phyloP scores from a whole-genome alignment of 2,113 vertebrate genomes.

The Hippocampus zosterae region DNA sequence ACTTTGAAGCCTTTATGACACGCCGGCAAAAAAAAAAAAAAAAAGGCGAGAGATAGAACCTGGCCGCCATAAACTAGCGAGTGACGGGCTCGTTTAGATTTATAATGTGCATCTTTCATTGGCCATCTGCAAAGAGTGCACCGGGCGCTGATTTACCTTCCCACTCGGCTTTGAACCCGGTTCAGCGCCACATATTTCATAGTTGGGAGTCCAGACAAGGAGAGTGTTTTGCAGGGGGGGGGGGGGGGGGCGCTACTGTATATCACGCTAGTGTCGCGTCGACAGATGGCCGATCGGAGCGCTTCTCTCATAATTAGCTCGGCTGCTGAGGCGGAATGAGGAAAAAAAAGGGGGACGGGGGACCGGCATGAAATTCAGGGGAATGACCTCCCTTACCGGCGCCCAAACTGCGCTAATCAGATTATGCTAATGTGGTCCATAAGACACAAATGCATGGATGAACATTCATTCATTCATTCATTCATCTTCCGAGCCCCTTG shows the following conservation, averaged over 20 bases:
- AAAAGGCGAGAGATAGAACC: background rate
- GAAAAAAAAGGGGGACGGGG: conserved; percentile 31
- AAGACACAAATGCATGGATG: background rate
- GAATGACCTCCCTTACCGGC: conserved; percentile 57
- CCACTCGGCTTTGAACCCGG: conserved; percentile 19
- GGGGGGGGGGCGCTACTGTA: conserved; percentile 6
- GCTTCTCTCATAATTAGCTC: conserved; percentile 52
- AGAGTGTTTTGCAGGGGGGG: conserved; percentile 20
- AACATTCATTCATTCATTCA: too few species aligned
- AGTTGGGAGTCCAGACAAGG: conserved; percentile 20
- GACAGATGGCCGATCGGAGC: conserved; percentile 55
- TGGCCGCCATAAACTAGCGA: background rate
- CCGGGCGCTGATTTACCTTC: conserved; percentile 21
- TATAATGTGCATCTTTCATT: conserved; percentile 6
- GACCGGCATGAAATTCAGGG: conserved; percentile 20
- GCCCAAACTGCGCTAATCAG: conserved; percentile 53
- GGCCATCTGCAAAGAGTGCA: conserved; percentile 12
- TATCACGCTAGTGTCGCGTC: conserved; percentile 38
- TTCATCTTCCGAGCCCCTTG: too few species aligned
- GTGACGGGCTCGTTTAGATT: background rate
- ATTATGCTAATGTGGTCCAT: conserved; percentile 44
- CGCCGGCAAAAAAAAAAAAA: background rate
- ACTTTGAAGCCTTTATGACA: background rate
- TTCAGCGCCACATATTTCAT: conserved; percentile 20
- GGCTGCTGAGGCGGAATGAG: conserved; percentile 21